Evolutionary conservation across 2,113 vertebrate genomes (phyloP), one percentile per base, ranked within the genome.

Genomic region (Tichodroma muraria): DNA sequence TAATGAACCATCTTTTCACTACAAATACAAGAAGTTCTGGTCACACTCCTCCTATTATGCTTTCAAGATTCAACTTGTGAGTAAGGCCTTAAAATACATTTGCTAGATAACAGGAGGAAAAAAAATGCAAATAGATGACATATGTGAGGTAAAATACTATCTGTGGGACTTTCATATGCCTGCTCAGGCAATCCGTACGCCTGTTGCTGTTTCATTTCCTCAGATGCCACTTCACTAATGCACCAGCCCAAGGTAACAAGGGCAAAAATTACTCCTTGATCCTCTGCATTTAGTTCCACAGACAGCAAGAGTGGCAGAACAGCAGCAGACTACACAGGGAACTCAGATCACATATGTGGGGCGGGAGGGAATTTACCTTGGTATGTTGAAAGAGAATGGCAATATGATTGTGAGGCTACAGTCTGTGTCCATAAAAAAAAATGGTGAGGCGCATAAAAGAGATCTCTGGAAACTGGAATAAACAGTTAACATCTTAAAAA

Each of bases 381-480:
- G 23, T 3, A 10, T 68, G 33, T 28, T 69, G 19, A 56, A 83
- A 73, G 19, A 53, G 7, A 42, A 8, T 13, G 13, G 21, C 35
- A 72, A 3, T 21, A 35, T 30, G 9, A 31, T 5, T 42, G 61
- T 27, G 20, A 93, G 9, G 17, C 11, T 86, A 53, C 4, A 3
- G 19, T 20, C 31, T 78, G 3, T 25, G 37, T 14, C 28, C 42
- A n/a, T 5, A 5, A 44, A 80, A 30, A 13, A 52, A 49, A 73
- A 64, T 0, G 1, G 11, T 35, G 13, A 38, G 38, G 4, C 0
- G 0, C 11, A 49, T 16, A 21, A 73, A 73, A 13, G 21, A 15
- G 7, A 60, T 44, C 20, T 52, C 27, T 44, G 16, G 30, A 25
- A 90, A 79, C 23, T 50, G 6, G 27, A 31, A 22, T 40, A 75